Conservation (phyloP, 2,888 invertebrate species). For the Coleophora deauratella region DNA sequence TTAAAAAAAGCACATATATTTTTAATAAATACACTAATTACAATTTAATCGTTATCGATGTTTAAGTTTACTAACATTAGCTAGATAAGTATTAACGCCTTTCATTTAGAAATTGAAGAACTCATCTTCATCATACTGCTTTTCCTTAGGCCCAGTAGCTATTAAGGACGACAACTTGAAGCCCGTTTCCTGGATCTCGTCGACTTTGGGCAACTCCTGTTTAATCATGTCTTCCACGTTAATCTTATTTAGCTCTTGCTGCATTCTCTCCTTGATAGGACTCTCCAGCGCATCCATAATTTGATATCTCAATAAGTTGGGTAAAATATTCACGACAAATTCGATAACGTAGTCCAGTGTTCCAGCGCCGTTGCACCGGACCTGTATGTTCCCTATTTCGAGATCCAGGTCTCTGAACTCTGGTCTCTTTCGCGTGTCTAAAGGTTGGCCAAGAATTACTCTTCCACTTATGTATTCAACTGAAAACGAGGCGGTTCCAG, state of each 20-base stretch:
- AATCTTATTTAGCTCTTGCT: slow-evolving; percentile 81
- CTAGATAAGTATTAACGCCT: background rate
- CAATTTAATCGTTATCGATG: too few species aligned
- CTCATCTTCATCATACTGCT: slow-evolving; percentile 54
- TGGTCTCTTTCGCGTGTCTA: slow-evolving; percentile 84
- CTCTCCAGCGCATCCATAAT: slow-evolving; percentile 90
- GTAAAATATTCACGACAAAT: slow-evolving; percentile 84
- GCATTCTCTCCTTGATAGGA: slow-evolving; percentile 82
- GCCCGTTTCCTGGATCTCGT: slow-evolving; percentile 68
- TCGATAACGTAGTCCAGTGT: slow-evolving; percentile 89
- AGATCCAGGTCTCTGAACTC: slow-evolving; percentile 82
- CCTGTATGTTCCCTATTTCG: slow-evolving; percentile 88
- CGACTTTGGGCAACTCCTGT: slow-evolving; percentile 79
- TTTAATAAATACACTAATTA: too few species aligned
- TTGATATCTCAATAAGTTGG: slow-evolving; percentile 89
- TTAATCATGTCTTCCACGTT: slow-evolving; percentile 84
- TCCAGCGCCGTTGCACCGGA: slow-evolving; percentile 89
- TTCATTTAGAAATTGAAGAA: slow-evolving; percentile 57
- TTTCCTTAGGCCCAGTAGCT: slow-evolving; percentile 21
- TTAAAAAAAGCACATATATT: too few species aligned
- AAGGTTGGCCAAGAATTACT: slow-evolving; percentile 80
- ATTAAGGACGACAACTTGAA: slow-evolving; percentile 57
- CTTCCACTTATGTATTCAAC: slow-evolving; percentile 84
- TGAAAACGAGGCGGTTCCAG: slow-evolving; percentile 83
- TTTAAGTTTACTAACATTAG: background rate